A percentile compares a stretch with the other conserved stretches of the same genome.
Conservation (phyloP, 2,797 vertebrate species). For the Poeciliopsis infans region DNA sequence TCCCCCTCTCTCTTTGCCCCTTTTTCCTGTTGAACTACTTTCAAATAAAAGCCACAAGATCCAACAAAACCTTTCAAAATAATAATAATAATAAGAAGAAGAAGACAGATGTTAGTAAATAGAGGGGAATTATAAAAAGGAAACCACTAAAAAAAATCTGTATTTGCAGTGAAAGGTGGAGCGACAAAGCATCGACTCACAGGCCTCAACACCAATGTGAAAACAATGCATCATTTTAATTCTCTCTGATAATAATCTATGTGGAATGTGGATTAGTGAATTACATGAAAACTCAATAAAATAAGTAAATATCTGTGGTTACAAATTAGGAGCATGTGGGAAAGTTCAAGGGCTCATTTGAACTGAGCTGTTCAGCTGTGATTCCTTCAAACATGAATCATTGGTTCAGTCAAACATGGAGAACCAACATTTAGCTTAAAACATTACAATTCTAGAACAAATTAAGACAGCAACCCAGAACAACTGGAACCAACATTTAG, state of each 20-base stretch:
- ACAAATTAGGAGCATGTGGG: too few species aligned
- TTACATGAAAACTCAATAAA: neutral
- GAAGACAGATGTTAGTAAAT: neutral
- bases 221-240: neutral
- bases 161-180: neutral
- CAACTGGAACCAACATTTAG: too few species aligned
- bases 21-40: too few species aligned
- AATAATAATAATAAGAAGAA: too few species aligned
- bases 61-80: too few species aligned
- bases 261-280: neutral
- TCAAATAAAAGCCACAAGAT: too few species aligned
- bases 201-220: neutral
- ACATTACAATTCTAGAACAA: too few species aligned
- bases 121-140: neutral
- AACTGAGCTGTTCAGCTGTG: neutral
- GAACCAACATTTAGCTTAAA: too few species aligned
- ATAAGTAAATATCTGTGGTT: neutral
- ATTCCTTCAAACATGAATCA: neutral
- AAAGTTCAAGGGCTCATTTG: neutral
- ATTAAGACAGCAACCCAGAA: too few species aligned
- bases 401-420: too few species aligned
- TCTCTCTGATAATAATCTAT: neutral
- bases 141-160: neutral
- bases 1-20: too few species aligned
- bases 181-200: neutral